A percentile compares a stretch with the other conserved stretches of the same genome.
Conservation (phyloP, 1,140 invertebrate species). For the Trachelipus rathkii region DNA sequence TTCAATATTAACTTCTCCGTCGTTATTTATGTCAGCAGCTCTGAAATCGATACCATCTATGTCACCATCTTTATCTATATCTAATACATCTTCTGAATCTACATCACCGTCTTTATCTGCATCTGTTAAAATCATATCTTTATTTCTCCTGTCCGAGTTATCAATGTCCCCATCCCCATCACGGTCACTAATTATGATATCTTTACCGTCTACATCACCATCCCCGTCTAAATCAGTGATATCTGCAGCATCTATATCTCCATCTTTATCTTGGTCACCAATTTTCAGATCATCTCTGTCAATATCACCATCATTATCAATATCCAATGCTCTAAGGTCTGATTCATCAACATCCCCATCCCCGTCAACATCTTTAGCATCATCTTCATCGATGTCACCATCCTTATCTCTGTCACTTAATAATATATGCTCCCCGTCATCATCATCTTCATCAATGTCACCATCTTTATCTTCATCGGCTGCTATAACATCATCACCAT, state of each 20-base stretch:
- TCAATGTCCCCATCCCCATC: conserved; percentile 39
- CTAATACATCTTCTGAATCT: conserved; percentile 38
- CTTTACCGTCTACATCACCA: conserved; percentile 32
- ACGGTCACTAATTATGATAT: conserved; percentile 30
- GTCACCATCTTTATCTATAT: conserved; percentile 40
- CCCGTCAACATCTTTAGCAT: conserved; percentile 35
- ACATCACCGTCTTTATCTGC: conserved; percentile 38
- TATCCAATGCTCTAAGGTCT: conserved; percentile 34
- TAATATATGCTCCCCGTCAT: conserved; percentile 18
- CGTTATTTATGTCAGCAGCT: conserved; percentile 42
- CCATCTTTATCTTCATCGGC: conserved; percentile 43
- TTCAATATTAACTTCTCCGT: conserved; percentile 37
- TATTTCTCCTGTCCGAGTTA: conserved; percentile 6
- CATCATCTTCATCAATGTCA: conserved; percentile 33
- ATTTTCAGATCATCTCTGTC: conserved; percentile 31
- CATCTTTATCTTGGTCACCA: conserved; percentile 35
- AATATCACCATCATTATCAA: conserved; percentile 41
- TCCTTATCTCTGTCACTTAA: conserved; percentile 40
- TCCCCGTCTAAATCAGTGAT: conserved; percentile 35
- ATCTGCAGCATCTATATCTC: conserved; percentile 30
- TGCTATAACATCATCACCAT: conserved; percentile 27
- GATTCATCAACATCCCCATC: conserved; percentile 36
- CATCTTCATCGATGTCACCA: conserved; percentile 38
- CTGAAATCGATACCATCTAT: conserved; percentile 37
- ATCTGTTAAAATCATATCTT: conserved; percentile 35